Base-by-base conservation (phyloP, 2,113 vertebrate genomes). In the Bubo blakistoni region DNA sequence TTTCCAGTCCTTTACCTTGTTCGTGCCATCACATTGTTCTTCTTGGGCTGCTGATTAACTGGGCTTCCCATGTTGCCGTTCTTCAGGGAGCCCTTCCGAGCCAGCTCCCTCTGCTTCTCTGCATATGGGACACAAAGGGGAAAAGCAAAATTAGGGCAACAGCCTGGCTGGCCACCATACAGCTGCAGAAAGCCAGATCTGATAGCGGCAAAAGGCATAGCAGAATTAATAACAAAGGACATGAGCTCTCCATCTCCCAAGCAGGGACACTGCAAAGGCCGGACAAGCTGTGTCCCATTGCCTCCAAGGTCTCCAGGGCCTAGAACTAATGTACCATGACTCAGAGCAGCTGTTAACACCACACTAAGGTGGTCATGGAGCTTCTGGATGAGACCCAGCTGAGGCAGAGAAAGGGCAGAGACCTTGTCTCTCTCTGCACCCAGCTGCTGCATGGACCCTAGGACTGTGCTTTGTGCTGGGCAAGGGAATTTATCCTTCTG, bases 11-110 rank as follows among this genome's bases (percentile, higher is more conserved):
- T 95, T 97, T 97, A 99, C 99, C 99, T 99, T 98, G 99, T 99
- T 92, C 99, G 98, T 96, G 99, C 99, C 99, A 99, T 99, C 91
- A 99, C 99, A 0, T 99, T 99, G 98, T 99, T 99, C 98, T 99
- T 99, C 98, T 99, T 99, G 87, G 99, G 99, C 94, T 99, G 99
- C 94, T 99, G 99, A 97, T 99, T 99, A 91, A 99, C 99, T 3
- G 99, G 99, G 96, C 99, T 99, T 72, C 99, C 99, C 91, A 98
- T 98, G 95, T 98, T 99, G 92, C 98, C 97, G 0, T 99, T 99
- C 98, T 99, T 99, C 98, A 99, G 96, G 6, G 99, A 99, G 6
- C 99, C 99, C 98, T 99, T 99, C 90, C 98, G 98, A 91, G 98
- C 99, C 97, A 99, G 97, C 91, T 99, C 99, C 97, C 99, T 98